Base-by-base conservation (phyloP, 2,113 vertebrate genomes). In the Eonycteris spelaea region DNA sequence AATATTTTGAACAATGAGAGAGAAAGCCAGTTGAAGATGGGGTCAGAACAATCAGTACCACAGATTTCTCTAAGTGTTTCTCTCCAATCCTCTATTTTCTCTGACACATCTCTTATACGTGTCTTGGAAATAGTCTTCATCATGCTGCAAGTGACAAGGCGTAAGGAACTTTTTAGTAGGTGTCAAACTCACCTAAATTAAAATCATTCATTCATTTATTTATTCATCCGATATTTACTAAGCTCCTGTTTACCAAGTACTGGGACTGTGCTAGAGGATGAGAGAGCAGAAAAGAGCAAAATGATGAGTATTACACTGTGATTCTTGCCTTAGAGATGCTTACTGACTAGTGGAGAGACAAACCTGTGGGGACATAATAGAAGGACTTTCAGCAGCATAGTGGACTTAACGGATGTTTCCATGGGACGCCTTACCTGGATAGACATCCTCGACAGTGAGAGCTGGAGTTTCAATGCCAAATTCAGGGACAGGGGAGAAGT, bases 1-100 rank as follows among this genome's bases (percentile, higher is more conserved):
- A 84, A 90, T 91, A 83, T 94, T 78, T 97, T 61, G 71, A 97
- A 91, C 13, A 79, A 43, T 71, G 91, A 97, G 86, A 95, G 80
- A 96, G 96, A 97, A 83, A 91, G 33, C n/a, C 63, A 82, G 45
- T 75, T 94, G 93, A 86, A 83, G 88, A 93, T 61, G 11, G 0
- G 43, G 59, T 88, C 94, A 96, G 90, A 59, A 82, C 61, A 94
- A 86, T 88, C 59, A 84, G 40, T 78, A 70, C 90, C 96, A 48
- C 43, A 83, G 96, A 96, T 38, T 12, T 73, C 91, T 97, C 89
- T 28, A 74, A n/a, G 9, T 6, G 19, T 77, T 71, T 86, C 11
- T 75, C 33, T 86, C 51, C 13, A 80, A 7, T 43, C 24, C 30
- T 86, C 38, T 8, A 12, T 26, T 61, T 63, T 75, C 80, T 87